Evolutionary conservation across 2,797 vertebrate species (phyloP).

Genomic region (Scomberomorus guttatus): DNA sequence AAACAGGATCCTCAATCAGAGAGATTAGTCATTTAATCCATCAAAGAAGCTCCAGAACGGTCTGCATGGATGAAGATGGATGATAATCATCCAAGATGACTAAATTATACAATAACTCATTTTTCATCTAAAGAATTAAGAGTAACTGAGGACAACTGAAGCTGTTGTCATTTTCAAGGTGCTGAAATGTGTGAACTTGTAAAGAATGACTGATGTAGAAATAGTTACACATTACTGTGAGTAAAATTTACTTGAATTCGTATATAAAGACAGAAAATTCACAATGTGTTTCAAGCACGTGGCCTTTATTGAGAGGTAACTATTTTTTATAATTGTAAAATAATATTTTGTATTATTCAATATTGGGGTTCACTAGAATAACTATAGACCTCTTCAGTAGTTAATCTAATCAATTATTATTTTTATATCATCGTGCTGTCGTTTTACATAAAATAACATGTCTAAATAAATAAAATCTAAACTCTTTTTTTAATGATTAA

Average conservation of each 20-base stretch:
- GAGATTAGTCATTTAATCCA: slow-evolving; percentile 62
- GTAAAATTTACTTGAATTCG: neutral
- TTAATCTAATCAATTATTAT: slow-evolving; percentile 10
- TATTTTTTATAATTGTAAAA: neutral
- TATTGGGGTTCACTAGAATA: neutral
- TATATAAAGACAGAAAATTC: neutral
- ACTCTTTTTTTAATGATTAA: neutral
- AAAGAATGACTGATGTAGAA: neutral
- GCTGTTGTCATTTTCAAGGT: neutral
- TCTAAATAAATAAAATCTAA: neutral
- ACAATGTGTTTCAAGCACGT: neutral
- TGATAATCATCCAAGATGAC: slow-evolving; percentile 7
- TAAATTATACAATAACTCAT: slow-evolving; percentile 3
- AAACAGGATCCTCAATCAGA: slow-evolving; percentile 50
- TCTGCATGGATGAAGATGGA: slow-evolving; percentile 20
- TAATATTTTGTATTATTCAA: neutral
- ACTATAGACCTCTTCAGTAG: neutral
- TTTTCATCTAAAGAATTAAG: slow-evolving; percentile 11
- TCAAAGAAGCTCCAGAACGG: slow-evolving; percentile 33
- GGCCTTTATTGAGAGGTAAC: neutral
- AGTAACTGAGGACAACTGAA: neutral
- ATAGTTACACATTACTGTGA: neutral
- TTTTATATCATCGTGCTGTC: neutral
- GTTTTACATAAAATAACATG: neutral
- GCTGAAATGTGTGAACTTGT: neutral